phyloP scores from a whole-genome alignment of 1,140 invertebrate genomes.

The Episyrphus balteatus region DNA sequence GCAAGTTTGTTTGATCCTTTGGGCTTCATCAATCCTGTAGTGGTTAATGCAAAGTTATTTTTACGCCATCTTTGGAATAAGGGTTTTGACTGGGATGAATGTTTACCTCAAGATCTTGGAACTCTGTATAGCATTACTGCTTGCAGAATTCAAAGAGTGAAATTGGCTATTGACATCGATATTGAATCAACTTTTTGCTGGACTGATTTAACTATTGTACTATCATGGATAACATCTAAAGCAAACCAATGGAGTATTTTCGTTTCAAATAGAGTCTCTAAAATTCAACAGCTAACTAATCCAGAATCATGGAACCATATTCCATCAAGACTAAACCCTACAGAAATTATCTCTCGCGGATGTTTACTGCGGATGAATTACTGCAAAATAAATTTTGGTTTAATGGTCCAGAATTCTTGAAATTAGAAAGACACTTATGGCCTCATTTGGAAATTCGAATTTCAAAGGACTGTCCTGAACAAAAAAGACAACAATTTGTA shows the following conservation, averaged over 20 bases:
- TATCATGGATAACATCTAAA: constrained; percentile 3
- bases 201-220: constrained; percentile 7
- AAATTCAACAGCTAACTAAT: constrained; percentile 20
- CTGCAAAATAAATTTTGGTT: constrained; percentile 23
- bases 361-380: constrained; percentile 11
- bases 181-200: constrained; percentile 7
- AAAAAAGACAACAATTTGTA: too few relatives aligned
- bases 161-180: constrained; percentile 3
- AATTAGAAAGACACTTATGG: constrained; percentile 4
- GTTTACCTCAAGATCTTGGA: constrained; percentile 13
- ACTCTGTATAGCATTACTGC: too few relatives aligned
- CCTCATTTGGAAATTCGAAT: not conserved
- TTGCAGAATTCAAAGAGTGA: not conserved
- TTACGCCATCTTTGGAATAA: constrained; percentile 26
- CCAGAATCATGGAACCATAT: constrained; percentile 15
- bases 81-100: constrained; percentile 31
- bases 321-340: constrained; percentile 17
- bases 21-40: constrained; percentile 29
- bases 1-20: constrained; percentile 26
- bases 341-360: constrained; percentile 16
- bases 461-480: too few relatives aligned
- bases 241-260: constrained; percentile 15
- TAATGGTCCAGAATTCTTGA: constrained; percentile 17
- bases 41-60: constrained; percentile 32
- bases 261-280: constrained; percentile 27